Evolutionary conservation across 2,797 vertebrate species (phyloP).

Genomic region (Etheostoma perlongum): DNA sequence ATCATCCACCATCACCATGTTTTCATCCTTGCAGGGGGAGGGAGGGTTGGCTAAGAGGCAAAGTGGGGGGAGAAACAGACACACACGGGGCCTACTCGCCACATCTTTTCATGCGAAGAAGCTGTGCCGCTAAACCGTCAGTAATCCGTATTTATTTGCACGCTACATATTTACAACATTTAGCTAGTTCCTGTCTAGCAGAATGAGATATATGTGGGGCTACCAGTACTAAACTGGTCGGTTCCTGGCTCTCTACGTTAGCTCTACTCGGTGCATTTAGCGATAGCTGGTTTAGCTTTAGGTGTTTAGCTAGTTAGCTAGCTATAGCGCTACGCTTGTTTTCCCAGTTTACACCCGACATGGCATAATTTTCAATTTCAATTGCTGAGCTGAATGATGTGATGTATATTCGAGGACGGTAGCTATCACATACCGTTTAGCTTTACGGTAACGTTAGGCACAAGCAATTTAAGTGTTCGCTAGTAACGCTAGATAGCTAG

Average conservation of each 20-base stretch:
- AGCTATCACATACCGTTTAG: not conserved
- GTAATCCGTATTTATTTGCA: slow-evolving; percentile 59
- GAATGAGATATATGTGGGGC: rapidly evolving
- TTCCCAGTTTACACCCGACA: not conserved
- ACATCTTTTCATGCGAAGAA: slow-evolving; percentile 81
- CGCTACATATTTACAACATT: not conserved
- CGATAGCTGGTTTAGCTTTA: slow-evolving; percentile 51
- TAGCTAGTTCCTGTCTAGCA: rapidly evolving
- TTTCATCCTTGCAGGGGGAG: slow-evolving; percentile 76
- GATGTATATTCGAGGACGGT: rapidly evolving
- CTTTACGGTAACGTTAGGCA: too few relatives aligned
- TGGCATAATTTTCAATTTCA: rapidly evolving
- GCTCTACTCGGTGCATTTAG: slow-evolving; percentile 30
- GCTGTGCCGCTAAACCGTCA: slow-evolving; percentile 76
- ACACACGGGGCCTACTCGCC: slow-evolving; percentile 74
- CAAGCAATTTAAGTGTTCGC: slow-evolving; percentile 3
- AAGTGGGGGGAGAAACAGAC: slow-evolving; percentile 68
- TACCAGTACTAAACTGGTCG: not conserved
- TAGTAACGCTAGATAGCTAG: not conserved
- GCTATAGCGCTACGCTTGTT: slow-evolving; percentile 28
- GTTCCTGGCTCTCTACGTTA: not conserved
- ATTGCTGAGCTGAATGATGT: rapidly evolving
- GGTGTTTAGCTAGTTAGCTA: slow-evolving; percentile 63
- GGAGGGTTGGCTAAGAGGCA: slow-evolving; percentile 75
- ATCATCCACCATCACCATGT: slow-evolving; percentile 71